A percentile compares a stretch with the other conserved stretches of the same genome.
Evolutionary conservation across 2,113 vertebrate genomes (phyloP).

Genomic region (Poicephalus meyeri): DNA sequence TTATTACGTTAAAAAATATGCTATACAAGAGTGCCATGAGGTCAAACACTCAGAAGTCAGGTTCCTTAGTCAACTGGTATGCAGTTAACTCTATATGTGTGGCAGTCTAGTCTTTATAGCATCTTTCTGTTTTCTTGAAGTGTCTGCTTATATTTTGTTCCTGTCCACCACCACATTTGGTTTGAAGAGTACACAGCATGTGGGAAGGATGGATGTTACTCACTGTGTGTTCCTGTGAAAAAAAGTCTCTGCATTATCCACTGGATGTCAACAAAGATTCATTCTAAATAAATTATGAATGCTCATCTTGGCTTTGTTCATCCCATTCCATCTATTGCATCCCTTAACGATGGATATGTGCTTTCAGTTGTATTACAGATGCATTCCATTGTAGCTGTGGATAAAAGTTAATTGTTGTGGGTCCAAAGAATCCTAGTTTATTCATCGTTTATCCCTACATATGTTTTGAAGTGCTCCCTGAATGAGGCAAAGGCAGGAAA

Average conservation of each 20-base stretch:
- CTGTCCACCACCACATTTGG: neutral
- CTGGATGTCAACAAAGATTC: neutral
- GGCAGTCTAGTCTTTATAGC: neutral
- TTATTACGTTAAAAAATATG: neutral
- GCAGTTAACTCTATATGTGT: neutral
- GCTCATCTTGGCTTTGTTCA: neutral
- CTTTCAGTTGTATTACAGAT: neutral
- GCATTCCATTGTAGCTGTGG: neutral
- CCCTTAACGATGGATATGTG: neutral
- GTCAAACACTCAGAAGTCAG: neutral
- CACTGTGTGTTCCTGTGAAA: neutral
- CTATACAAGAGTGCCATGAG: neutral
- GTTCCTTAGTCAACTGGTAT: neutral
- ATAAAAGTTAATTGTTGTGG: neutral
- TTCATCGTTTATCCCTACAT: neutral
- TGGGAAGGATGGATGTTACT: neutral
- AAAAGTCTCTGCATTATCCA: neutral
- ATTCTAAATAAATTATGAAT: neutral
- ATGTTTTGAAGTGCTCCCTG: neutral
- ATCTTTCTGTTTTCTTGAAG: neutral
- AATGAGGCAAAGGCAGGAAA: neutral
- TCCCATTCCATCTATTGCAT: neutral
- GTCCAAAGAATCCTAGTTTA: neutral
- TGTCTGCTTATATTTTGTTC: neutral
- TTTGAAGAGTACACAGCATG: neutral